Percentiles rank a stretch among this genome's conserved stretches.
These are phyloP conservation scores for Gobio occitaniae DNA, from an alignment of 2,797 vertebrate species.

Conservation along the genomic window DNA sequence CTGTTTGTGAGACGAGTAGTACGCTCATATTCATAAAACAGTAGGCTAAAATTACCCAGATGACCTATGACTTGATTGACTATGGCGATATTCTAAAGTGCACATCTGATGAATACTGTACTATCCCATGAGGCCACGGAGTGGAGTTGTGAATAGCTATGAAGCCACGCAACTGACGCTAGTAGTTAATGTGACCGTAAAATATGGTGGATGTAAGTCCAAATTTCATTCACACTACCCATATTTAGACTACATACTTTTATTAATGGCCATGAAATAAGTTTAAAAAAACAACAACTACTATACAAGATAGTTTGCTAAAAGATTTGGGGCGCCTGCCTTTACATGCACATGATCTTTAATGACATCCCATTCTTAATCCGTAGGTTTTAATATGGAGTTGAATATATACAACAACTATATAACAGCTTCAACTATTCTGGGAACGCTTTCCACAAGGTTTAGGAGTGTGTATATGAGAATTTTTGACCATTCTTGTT, in stretches of 20 bases:
- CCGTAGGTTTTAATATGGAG: too few species aligned
- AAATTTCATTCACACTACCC: neutral
- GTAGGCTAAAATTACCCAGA: neutral
- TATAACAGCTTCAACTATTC: too few species aligned
- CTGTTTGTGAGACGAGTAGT: too few species aligned
- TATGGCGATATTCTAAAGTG: neutral
- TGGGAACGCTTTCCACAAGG: too few species aligned
- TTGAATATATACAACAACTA: too few species aligned
- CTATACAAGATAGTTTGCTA: neutral
- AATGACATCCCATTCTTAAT: too few species aligned
- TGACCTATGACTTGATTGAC: neutral
- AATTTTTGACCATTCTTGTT: too few species aligned
- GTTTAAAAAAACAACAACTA: neutral
- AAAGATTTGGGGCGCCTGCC: too few species aligned
- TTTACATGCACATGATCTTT: too few species aligned
- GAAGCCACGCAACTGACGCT: neutral
- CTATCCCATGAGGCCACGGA: neutral
- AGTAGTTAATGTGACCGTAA: neutral
- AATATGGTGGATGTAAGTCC: neutral
- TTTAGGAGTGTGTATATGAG: too few species aligned
- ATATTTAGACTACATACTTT: neutral
- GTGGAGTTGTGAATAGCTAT: neutral
- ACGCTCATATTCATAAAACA: neutral
- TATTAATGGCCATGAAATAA: neutral
- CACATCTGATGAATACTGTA: neutral